These are phyloP conservation scores for Atrichornis clamosus DNA, from an alignment of 2,113 vertebrate genomes.

Conservation along the genomic window DNA sequence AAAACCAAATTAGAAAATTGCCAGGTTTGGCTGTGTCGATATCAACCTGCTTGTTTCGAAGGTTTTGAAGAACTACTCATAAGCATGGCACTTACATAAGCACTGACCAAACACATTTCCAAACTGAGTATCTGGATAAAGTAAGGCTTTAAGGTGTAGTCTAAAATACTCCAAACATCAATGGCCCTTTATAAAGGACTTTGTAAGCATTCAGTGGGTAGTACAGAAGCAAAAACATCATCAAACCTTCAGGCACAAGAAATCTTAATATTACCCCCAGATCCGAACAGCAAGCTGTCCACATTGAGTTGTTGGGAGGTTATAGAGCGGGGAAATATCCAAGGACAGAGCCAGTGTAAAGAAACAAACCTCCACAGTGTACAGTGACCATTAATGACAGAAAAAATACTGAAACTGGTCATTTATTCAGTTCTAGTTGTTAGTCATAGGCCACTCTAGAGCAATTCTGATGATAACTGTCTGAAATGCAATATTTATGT, in stretches of 20 bases:
- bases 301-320: background rate
- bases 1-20: background rate
- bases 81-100: background rate
- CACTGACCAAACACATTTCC: fast-evolving
- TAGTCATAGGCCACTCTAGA: background rate
- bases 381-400: background rate
- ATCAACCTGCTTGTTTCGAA: background rate
- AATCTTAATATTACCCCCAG: background rate
- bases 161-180: background rate
- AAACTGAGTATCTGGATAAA: background rate
- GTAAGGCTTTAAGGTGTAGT: background rate
- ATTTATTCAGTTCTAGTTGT: background rate
- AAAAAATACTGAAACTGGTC: background rate
- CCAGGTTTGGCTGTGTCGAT: background rate
- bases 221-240: background rate
- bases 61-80: background rate
- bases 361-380: background rate
- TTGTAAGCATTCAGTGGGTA: background rate
- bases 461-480: background rate
- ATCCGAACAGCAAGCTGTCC: background rate
- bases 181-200: background rate
- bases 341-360: background rate
- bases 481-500: background rate
- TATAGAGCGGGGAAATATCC: background rate
- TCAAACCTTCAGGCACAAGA: background rate